phyloP scores from a whole-genome alignment of 2,113 vertebrate species.

The Muntiacus reevesi region DNA sequence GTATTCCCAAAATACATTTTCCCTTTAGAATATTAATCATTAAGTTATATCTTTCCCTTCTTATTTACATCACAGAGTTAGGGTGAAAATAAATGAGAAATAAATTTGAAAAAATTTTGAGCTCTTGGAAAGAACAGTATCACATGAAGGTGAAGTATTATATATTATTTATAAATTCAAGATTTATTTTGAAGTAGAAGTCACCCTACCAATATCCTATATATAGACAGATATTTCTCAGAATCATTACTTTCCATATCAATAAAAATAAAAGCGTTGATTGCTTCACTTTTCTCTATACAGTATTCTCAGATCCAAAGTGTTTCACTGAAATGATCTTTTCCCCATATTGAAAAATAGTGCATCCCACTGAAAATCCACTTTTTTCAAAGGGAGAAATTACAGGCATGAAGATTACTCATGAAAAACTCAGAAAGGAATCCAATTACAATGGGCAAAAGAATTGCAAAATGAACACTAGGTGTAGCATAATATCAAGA shows the following conservation, averaged over 20 bases:
- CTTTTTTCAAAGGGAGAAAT: background rate
- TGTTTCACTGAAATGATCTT: background rate
- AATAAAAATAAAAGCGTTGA: slow-evolving; percentile 33
- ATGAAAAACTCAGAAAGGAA: background rate
- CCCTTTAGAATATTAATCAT: slow-evolving; percentile 9
- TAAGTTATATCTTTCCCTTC: slow-evolving; percentile 8
- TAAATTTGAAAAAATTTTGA: slow-evolving; percentile 18
- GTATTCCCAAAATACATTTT: slow-evolving; percentile 2
- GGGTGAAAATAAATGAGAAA: slow-evolving; percentile 38
- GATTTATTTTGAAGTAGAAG: slow-evolving; percentile 42
- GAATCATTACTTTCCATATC: background rate
- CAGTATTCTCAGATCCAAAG: background rate
- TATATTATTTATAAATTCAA: slow-evolving; percentile 34
- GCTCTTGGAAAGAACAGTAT: slow-evolving; percentile 15
- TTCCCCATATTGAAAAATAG: background rate
- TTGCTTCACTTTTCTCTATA: background rate
- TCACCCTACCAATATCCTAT: background rate
- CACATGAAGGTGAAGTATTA: background rate
- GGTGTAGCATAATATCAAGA: background rate
- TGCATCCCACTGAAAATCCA: background rate
- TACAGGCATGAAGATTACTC: background rate
- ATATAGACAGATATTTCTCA: background rate
- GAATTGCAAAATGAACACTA: background rate
- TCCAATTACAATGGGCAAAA: background rate
- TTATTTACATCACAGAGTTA: background rate